phyloP scores from a whole-genome alignment of 2,888 invertebrate species.

The Odontomyia ornata region DNA sequence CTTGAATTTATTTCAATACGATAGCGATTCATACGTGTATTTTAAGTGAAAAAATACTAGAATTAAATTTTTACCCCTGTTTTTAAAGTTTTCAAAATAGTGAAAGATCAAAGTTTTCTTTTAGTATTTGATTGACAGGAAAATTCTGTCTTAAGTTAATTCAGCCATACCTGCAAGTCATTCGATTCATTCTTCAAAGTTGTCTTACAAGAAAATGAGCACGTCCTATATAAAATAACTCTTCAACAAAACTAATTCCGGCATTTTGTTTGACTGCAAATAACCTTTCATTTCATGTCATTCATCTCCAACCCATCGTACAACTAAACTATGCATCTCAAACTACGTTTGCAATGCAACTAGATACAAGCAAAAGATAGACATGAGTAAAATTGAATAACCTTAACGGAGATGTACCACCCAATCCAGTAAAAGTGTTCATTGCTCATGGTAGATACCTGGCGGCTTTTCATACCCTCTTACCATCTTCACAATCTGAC shows the following conservation, averaged over 20 bases:
- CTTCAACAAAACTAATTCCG: not conserved
- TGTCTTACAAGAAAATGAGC: conserved; percentile 3
- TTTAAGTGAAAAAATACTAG: no score
- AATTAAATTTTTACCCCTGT: no score
- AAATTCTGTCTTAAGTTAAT: no score
- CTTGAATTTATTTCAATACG: no score
- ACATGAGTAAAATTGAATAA: conserved; percentile 23
- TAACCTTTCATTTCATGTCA: not conserved
- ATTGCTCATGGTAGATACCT: no score
- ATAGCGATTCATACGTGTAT: no score
- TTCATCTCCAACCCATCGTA: not conserved
- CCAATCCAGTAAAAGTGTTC: not conserved
- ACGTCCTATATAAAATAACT: not conserved
- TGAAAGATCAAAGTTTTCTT: no score
- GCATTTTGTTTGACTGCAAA: conserved; percentile 15
- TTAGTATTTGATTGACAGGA: no score
- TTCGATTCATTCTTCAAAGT: no score
- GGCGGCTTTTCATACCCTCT: not conserved
- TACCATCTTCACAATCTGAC: not conserved
- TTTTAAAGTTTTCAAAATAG: no score
- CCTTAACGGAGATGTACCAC: not conserved
- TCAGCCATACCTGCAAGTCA: no score
- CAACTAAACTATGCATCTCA: not conserved
- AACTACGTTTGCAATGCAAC: not conserved
- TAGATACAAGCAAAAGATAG: not conserved